phyloP scores from a whole-genome alignment of 2,888 invertebrate species.

The Philonicus albiceps region DNA sequence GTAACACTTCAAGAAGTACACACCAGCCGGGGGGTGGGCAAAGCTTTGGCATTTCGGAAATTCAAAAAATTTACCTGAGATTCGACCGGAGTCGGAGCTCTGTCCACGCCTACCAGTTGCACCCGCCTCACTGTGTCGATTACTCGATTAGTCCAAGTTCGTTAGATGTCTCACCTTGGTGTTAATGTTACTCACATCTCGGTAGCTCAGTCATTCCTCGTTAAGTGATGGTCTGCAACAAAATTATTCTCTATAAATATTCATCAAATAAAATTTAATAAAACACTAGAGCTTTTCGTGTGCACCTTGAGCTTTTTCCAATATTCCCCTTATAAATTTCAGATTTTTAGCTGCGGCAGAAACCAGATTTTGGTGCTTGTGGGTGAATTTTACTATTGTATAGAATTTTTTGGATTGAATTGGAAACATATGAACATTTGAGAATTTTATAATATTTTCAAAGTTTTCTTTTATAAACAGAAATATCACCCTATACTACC shows the following conservation, averaged over 20 bases:
- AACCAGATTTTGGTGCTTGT: neutral
- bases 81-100: neutral
- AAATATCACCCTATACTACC: too few relatives aligned
- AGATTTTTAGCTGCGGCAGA: neutral
- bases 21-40: neutral
- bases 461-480: too few relatives aligned
- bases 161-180: neutral
- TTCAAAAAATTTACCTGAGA: neutral
- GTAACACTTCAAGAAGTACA: neutral
- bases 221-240: neutral
- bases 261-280: neutral
- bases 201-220: neutral
- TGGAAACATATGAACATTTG: neutral
- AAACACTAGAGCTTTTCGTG: neutral
- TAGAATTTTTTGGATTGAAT: neutral
- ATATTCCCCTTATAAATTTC: neutral
- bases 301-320: neutral
- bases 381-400: neutral
- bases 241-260: neutral
- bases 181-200: neutral
- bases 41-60: neutral
- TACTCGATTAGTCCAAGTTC: neutral
- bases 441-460: neutral
- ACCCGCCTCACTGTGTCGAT: neutral
- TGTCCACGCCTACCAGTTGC: neutral